These are phyloP conservation scores for Cancer borealis DNA, from an alignment of 2,888 invertebrate species.

Conservation along the genomic window DNA sequence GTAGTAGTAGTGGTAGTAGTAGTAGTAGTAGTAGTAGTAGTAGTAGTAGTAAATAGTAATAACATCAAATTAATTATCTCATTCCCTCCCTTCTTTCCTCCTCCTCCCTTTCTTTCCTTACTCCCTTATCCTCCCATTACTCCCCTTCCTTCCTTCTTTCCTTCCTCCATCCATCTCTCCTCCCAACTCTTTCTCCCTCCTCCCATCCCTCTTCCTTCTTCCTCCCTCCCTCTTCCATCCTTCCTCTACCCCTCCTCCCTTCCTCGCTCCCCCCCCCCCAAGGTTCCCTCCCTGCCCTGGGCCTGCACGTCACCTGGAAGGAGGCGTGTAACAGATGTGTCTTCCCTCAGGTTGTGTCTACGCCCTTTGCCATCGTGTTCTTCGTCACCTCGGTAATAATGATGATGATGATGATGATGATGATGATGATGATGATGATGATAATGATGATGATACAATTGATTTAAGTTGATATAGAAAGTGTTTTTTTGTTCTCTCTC, in stretches of 20 bases:
- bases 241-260: not conserved
- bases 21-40: too few species aligned
- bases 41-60: too few species aligned
- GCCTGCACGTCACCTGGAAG: conserved; percentile 56
- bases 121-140: too few species aligned
- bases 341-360: conserved; percentile 62
- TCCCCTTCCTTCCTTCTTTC: too few species aligned
- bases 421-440: not conserved
- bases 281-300: conserved; percentile 63
- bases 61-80: too few species aligned
- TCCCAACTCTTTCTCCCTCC: too few species aligned
- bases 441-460: not conserved
- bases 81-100: too few species aligned
- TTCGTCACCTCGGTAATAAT: conserved; percentile 63
- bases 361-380: conserved; percentile 59
- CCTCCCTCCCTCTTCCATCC: not conserved
- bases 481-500: too few species aligned
- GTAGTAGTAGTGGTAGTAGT: too few species aligned
- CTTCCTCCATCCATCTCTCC: too few species aligned
- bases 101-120: too few species aligned
- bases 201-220: not conserved
- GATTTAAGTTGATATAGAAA: too few species aligned
- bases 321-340: conserved; percentile 56
- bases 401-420: not conserved
- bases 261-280: not conserved